Evolutionary conservation across 2,797 vertebrate species (phyloP).

Genomic region (Furcifer pardalis): DNA sequence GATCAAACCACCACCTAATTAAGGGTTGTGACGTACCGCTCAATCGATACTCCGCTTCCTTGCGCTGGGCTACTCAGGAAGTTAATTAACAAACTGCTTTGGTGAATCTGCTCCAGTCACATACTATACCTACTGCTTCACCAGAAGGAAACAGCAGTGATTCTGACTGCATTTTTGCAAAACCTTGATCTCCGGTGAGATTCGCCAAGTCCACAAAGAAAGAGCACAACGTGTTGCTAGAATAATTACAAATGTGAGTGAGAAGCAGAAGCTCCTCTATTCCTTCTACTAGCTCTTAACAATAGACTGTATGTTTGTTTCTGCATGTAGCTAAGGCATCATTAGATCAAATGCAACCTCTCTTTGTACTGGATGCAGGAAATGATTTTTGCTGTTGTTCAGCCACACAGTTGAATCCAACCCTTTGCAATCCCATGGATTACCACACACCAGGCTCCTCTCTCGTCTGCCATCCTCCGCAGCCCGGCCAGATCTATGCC

Average conservation of each 20-base stretch:
- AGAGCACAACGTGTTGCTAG: conserved; percentile 38
- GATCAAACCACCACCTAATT: conserved; percentile 26
- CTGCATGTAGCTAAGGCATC: conserved; percentile 45
- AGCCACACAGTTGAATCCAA: too few species aligned
- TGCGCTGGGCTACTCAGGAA: conserved; percentile 55
- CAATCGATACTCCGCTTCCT: conserved; percentile 48
- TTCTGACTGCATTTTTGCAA: conserved; percentile 41
- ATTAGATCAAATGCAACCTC: conserved; percentile 13
- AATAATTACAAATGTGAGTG: conserved; percentile 53
- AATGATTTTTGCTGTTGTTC: too few species aligned
- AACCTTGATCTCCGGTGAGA: conserved; percentile 54
- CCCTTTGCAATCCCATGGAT: too few species aligned
- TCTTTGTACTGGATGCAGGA: conserved; percentile 10
- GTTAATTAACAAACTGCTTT: conserved; percentile 54
- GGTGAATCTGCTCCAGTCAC: conserved; percentile 25
- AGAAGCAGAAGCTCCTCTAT: conserved; percentile 42
- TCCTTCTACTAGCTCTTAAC: conserved; percentile 44
- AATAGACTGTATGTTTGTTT: conserved; percentile 23
- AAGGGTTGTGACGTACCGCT: conserved; percentile 32
- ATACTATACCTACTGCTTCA: conserved; percentile 35
- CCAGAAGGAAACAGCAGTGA: conserved; percentile 33
- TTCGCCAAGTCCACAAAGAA: conserved; percentile 44
- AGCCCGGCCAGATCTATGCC: too few species aligned
- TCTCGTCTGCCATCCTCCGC: too few species aligned
- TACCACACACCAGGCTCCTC: too few species aligned